Evolutionary conservation across 1,140 invertebrate species (phyloP).

Genomic region (Stegodyphus mimosarum): DNA sequence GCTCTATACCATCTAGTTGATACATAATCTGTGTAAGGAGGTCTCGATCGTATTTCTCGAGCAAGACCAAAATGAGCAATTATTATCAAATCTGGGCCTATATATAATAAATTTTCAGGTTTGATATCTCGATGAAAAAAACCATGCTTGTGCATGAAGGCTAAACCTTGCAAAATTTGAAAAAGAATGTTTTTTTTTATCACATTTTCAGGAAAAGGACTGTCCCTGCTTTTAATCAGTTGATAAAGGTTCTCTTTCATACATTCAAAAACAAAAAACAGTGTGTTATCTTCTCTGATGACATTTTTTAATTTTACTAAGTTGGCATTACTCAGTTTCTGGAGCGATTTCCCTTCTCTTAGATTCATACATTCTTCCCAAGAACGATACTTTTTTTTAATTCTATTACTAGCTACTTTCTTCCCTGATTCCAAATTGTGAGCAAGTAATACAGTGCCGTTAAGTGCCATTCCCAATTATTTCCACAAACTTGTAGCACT

Average conservation of each 20-base stretch:
- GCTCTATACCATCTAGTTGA: constrained; percentile 97
- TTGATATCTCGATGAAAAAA: constrained; percentile 98
- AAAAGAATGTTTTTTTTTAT: constrained; percentile 96
- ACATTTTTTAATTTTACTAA: constrained; percentile 99
- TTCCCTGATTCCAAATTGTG: constrained; percentile 97
- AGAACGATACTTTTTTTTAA: no score
- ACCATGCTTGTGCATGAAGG: constrained; percentile 99
- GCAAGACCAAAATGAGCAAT: constrained; percentile 99
- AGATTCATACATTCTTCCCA: no score
- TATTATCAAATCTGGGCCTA: constrained; percentile 95
- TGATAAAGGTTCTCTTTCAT: constrained; percentile 99
- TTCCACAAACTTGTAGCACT: constrained; percentile 94
- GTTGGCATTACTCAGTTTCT: constrained; percentile 98
- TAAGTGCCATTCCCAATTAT: constrained; percentile 98
- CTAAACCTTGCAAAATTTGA: constrained; percentile 92
- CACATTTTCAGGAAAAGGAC: constrained; percentile 90
- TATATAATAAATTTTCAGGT: constrained; percentile 97
- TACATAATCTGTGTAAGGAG: constrained; percentile 99
- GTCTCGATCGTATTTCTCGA: constrained; percentile 82
- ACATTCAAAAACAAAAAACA: constrained; percentile 99
- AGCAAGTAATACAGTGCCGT: constrained; percentile 96
- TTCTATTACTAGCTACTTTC: constrained; percentile 98
- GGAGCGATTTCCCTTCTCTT: no score
- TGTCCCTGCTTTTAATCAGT: constrained; percentile 93
- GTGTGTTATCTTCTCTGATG: constrained; percentile 96